These are phyloP conservation scores for Rotaria sp. DNA, from an alignment of 2,888 invertebrate species.

Conservation along the genomic window DNA sequence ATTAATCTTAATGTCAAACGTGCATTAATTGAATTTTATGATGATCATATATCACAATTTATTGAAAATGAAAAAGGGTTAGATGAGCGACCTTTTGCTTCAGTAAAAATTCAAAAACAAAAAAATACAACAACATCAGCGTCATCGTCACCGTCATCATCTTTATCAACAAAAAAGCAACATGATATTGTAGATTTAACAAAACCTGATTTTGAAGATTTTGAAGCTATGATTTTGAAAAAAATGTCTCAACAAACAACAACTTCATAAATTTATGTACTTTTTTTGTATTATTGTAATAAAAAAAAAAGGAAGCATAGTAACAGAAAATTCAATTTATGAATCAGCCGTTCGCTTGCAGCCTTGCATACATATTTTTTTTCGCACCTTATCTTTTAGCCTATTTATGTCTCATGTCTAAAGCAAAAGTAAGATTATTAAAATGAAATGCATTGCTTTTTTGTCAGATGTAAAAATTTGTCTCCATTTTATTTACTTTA, in stretches of 20 bases:
- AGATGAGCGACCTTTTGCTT: neutral
- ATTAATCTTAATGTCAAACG: neutral
- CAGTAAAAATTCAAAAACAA: neutral
- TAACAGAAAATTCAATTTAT: neutral
- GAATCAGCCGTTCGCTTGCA: neutral
- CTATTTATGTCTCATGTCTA: neutral
- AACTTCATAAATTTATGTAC: neutral
- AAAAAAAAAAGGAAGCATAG: neutral
- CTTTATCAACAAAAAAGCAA: neutral
- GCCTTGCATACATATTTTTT: neutral
- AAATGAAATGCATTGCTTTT: neutral
- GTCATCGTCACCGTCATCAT: neutral
- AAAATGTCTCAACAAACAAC: neutral
- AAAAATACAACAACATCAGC: neutral
- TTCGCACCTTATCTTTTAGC: neutral
- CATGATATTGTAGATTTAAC: neutral
- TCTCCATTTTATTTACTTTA: neutral
- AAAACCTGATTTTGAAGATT: slow-evolving; percentile 3
- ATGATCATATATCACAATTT: neutral
- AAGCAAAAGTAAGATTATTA: neutral
- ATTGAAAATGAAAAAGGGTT: slow-evolving; percentile 15
- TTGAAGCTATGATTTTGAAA: neutral
- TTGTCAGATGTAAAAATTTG: neutral
- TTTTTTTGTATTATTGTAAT: neutral
- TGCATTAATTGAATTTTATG: slow-evolving; percentile 2